A percentile compares a stretch with the other conserved stretches of the same genome.
These are phyloP conservation scores for Neogobius melanostomus DNA, from an alignment of 2,113 vertebrate genomes.

Conservation along the genomic window DNA sequence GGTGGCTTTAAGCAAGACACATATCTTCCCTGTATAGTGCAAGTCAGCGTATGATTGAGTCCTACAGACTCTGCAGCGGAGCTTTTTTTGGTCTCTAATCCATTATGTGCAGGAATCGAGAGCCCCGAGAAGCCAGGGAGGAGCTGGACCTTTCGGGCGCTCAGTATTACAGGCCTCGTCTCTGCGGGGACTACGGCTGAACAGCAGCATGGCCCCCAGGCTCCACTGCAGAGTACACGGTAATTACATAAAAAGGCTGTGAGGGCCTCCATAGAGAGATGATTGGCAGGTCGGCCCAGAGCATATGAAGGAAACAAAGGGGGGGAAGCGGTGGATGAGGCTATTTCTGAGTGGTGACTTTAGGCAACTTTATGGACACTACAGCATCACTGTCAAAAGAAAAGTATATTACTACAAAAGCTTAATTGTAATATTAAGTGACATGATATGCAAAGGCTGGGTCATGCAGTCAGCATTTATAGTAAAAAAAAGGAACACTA, in stretches of 20 bases:
- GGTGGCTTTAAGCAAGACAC: too few species aligned
- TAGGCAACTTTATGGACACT: too few species aligned
- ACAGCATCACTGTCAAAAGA: too few species aligned
- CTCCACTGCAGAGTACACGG: slow-evolving; percentile 14
- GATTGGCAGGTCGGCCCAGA: slow-evolving; percentile 11
- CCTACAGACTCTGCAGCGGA: not conserved
- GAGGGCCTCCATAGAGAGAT: slow-evolving; percentile 2
- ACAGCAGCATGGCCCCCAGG: slow-evolving; percentile 26
- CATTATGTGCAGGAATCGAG: not conserved
- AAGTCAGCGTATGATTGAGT: too few species aligned
- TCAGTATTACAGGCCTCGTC: slow-evolving; percentile 28
- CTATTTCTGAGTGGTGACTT: not conserved
- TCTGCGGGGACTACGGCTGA: slow-evolving; percentile 52
- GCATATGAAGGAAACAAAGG: not conserved
- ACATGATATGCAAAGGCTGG: too few species aligned
- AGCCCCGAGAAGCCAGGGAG: slow-evolving; percentile 11
- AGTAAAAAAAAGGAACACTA: too few species aligned
- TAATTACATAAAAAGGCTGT: slow-evolving; percentile 21
- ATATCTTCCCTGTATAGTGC: too few species aligned
- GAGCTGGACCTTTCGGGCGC: not conserved
- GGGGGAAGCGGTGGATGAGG: not conserved
- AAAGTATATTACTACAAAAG: too few species aligned
- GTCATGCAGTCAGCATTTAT: too few species aligned
- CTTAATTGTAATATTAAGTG: too few species aligned
- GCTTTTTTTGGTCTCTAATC: not conserved